Percentiles rank a stretch among this genome's conserved stretches.
phyloP scores from a whole-genome alignment of 1,140 invertebrate species.

The Elysia chlorotica region DNA sequence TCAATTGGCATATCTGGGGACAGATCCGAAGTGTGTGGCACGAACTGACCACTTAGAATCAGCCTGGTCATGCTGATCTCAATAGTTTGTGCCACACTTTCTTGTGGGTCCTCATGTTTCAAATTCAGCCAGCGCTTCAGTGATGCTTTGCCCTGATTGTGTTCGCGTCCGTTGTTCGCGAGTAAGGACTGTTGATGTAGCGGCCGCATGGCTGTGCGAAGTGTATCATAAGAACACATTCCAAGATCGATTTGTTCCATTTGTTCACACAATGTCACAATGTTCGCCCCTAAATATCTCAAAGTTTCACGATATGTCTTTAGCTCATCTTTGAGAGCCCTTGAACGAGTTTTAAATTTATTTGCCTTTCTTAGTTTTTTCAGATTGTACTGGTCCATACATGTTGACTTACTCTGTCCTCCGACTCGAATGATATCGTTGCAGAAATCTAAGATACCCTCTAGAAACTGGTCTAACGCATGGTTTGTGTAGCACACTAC shows the following conservation, averaged over 20 bases:
- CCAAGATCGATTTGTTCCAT: not conserved
- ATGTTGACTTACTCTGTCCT: conserved; percentile 4
- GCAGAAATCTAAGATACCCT: conserved; percentile 21
- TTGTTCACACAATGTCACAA: too few relatives aligned
- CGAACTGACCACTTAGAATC: too few relatives aligned
- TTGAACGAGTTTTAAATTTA: not conserved
- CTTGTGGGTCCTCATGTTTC: too few relatives aligned
- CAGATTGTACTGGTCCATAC: conserved; percentile 7
- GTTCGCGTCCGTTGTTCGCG: too few relatives aligned
- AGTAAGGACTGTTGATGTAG: conserved; percentile 1
- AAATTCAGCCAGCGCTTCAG: too few relatives aligned
- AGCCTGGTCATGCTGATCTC: too few relatives aligned
- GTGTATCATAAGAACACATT: conserved; percentile 1
- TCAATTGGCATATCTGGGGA: too few relatives aligned
- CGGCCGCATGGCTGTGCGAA: too few relatives aligned
- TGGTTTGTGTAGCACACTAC: conserved; percentile 87
- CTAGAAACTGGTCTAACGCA: conserved; percentile 84
- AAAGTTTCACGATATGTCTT: not conserved
- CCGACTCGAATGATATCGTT: conserved; percentile 20
- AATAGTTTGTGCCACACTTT: too few relatives aligned
- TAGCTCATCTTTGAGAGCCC: not conserved
- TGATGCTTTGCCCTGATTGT: too few relatives aligned
- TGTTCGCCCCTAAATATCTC: too few relatives aligned
- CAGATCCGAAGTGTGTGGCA: too few relatives aligned
- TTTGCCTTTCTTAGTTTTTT: not conserved